These are phyloP conservation scores for Hafferia zeledoni DNA, from an alignment of 2,797 vertebrate genomes.

Conservation along the genomic window DNA sequence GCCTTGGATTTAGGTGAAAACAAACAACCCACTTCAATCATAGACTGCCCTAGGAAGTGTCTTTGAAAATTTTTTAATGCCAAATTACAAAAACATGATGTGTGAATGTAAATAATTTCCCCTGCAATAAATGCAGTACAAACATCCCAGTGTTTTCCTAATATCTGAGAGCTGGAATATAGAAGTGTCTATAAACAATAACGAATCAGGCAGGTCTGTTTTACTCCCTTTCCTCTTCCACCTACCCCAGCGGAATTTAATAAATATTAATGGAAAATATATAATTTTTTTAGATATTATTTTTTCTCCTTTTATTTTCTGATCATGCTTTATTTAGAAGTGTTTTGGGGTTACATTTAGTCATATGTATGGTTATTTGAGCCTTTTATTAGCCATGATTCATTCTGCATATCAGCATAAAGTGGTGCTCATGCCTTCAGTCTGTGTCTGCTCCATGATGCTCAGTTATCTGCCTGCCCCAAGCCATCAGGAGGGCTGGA, in stretches of 20 bases:
- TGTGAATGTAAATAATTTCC: constrained; percentile 19
- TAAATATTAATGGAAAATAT: constrained; percentile 16
- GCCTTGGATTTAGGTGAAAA: background rate
- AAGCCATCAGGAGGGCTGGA: constrained; percentile 6
- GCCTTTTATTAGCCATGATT: constrained; percentile 66
- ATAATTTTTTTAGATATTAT: constrained; percentile 21
- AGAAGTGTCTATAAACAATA: background rate
- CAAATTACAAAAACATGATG: background rate
- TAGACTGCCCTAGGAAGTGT: constrained; percentile 36
- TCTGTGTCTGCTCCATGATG: constrained; percentile 18
- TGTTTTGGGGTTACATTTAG: constrained; percentile 73
- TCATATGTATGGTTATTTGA: constrained; percentile 39
- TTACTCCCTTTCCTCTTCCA: background rate
- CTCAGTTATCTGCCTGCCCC: constrained; percentile 59
- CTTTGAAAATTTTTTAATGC: constrained; percentile 17
- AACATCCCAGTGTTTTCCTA: background rate
- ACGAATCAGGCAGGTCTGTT: background rate
- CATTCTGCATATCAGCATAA: constrained; percentile 55
- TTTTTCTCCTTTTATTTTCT: constrained; percentile 66
- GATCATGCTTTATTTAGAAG: constrained; percentile 55
- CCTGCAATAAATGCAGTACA: background rate
- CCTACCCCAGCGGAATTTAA: background rate
- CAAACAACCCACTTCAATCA: constrained; percentile 56
- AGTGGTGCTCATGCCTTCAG: constrained; percentile 28
- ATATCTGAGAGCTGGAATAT: background rate